Conservation (phyloP, 2,888 invertebrate species). For the Drosophila nr. medialis region DNA sequence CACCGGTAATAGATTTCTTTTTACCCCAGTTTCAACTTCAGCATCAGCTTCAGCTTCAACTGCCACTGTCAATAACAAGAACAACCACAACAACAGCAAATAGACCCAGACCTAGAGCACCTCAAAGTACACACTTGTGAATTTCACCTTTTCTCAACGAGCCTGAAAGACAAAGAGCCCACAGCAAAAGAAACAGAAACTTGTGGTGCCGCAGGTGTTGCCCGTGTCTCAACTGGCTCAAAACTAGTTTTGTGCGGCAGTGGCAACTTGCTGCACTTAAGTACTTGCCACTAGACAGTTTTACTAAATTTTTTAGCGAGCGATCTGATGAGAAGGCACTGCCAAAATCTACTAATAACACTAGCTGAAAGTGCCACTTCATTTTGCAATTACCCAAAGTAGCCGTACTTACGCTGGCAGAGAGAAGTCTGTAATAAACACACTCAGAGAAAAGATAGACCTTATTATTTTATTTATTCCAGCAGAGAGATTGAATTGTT, state of each 20-base stretch:
- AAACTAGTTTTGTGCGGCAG: constrained; percentile 3
- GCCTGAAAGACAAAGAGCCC: constrained; percentile 1
- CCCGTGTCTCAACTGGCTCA: constrained; percentile 4
- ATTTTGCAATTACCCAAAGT: background rate
- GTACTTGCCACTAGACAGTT: constrained; percentile 9
- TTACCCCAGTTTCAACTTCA: background rate
- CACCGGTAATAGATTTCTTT: constrained; percentile 71
- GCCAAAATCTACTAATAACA: background rate
- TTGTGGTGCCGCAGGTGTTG: constrained; percentile 13
- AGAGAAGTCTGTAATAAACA: background rate
- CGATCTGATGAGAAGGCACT: background rate
- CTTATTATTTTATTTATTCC: background rate
- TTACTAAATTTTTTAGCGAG: constrained; percentile 1
- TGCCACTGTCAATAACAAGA: constrained; percentile 8
- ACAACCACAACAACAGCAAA: constrained; percentile 22
- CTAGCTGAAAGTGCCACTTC: background rate
- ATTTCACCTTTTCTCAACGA: constrained; percentile 1
- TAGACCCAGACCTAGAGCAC: constrained; percentile 29
- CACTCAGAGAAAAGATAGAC: background rate
- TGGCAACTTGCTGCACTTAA: constrained; percentile 1
- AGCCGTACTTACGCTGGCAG: background rate
- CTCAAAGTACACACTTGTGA: constrained; percentile 15
- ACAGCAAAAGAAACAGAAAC: constrained; percentile 14
- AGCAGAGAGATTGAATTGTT: background rate
- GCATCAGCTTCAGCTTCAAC: constrained; percentile 27